A percentile compares a stretch with the other conserved stretches of the same genome.
Conservation (phyloP, 2,888 invertebrate species). For the Congeria kusceri region DNA sequence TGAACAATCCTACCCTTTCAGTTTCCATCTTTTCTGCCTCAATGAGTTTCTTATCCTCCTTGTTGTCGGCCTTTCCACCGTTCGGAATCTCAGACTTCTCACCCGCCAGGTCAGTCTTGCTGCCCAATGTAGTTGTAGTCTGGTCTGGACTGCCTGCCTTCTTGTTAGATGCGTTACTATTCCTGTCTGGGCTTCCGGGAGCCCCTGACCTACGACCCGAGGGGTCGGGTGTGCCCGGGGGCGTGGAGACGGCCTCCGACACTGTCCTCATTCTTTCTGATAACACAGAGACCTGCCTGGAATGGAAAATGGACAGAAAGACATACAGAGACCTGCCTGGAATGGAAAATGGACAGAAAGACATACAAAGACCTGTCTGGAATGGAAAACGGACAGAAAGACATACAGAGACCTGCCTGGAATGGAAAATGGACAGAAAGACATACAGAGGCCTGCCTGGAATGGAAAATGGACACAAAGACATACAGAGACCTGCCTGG, state of each 20-base stretch:
- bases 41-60: conserved; percentile 75
- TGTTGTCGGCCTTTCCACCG: conserved; percentile 55
- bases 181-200: conserved; percentile 1
- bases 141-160: not conserved
- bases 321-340: too few species aligned
- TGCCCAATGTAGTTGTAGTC: conserved; percentile 9
- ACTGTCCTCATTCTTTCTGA: conserved; percentile 63
- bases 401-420: too few species aligned
- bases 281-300: conserved; percentile 70
- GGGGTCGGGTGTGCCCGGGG: conserved; percentile 50
- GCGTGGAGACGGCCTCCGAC: conserved; percentile 59
- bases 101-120: conserved; percentile 17
- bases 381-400: too few species aligned
- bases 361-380: too few species aligned
- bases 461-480: too few species aligned
- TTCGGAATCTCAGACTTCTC: conserved; percentile 48
- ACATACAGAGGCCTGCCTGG: too few species aligned
- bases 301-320: conserved; percentile 8
- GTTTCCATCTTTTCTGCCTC: conserved; percentile 82
- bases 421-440: too few species aligned
- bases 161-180: conserved; percentile 12
- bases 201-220: conserved; percentile 12
- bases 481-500: too few species aligned
- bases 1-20: conserved; percentile 73
- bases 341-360: too few species aligned